Evolutionary conservation across 2,888 invertebrate species (phyloP), one percentile per base, ranked within the genome.

Genomic region (Drosophila lutescens): DNA sequence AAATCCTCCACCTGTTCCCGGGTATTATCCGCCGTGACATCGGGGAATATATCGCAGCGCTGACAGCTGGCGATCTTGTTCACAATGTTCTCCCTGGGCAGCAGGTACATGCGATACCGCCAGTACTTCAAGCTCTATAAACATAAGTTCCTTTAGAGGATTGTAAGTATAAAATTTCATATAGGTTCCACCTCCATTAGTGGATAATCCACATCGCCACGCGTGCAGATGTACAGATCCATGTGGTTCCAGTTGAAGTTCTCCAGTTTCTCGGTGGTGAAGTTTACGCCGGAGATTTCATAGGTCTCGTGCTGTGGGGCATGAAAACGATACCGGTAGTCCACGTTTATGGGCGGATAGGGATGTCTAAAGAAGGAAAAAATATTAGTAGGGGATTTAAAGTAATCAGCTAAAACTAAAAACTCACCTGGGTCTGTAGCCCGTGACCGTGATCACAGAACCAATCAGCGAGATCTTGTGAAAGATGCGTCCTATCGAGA

Each of bases 171-270:
- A 3, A 12, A 9, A 2, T 32, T 4, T 2, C 0, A 4, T 26
- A 12, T n/a, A n/a, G n/a, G n/a, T n/a, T n/a, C n/a, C n/a, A 97
- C 97, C 93, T 98, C 97, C 73, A 95, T 95, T 32, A 98, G 93
- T 34, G 95, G 94, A 93, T 97, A 98, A 91, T 98, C 98, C 0
- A 97, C 96, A 90, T 98, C 98, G 0, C 98, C 98, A 69, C 98
- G 94, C 0, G 98, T 98, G 89, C 98, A 98, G 76, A 99, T 98
- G 91, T 98, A 99, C 91, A 98, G 97, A 93, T 99, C 99, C 93
- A 99, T 94, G 90, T 98, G 98, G 92, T 98, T 99, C 99, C 99
- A 99, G 93, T 98, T 98, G 91, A 97, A 99, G 82, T 97, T 98
- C 92, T 99, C 99, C 58, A 98, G 93, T 90, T 98, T 97, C 92